Percentiles rank a stretch among this genome's conserved stretches.
These are phyloP conservation scores for Cheilosia variabilis DNA, from an alignment of 2,888 invertebrate genomes.

Conservation along the genomic window DNA sequence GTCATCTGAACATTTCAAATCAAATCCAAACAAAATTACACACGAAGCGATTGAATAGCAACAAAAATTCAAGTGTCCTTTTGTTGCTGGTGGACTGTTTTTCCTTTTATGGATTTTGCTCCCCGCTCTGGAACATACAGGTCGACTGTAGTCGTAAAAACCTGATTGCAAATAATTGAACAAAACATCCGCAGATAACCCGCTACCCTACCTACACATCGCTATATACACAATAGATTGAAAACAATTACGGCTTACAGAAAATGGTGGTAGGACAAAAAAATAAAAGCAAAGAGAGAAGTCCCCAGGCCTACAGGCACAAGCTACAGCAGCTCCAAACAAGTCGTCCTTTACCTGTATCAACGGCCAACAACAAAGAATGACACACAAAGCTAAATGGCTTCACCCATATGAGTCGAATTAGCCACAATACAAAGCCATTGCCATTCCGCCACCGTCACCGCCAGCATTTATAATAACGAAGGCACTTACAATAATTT, in stretches of 20 bases:
- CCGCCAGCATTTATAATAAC: slow-evolving; percentile 42
- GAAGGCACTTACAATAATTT: slow-evolving; percentile 63
- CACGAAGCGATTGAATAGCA: neutral
- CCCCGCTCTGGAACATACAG: neutral
- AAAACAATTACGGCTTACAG: slow-evolving; percentile 42
- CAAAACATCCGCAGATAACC: slow-evolving; percentile 30
- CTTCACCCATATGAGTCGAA: slow-evolving; percentile 55
- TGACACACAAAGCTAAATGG: slow-evolving; percentile 52
- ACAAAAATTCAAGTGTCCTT: neutral
- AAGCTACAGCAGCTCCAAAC: slow-evolving; percentile 15
- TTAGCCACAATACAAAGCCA: slow-evolving; percentile 58
- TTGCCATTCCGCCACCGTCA: slow-evolving; percentile 9
- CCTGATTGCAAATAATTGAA: slow-evolving; percentile 53
- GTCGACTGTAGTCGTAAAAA: slow-evolving; percentile 10
- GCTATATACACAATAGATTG: slow-evolving; percentile 33
- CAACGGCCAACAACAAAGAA: slow-evolving; percentile 22
- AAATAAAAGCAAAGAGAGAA: neutral
- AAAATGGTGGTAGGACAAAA: neutral
- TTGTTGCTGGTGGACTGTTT: neutral
- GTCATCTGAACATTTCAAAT: no score
- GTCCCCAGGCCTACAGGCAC: slow-evolving; percentile 4
- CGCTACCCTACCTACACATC: neutral
- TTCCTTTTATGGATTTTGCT: neutral
- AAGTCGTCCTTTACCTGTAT: slow-evolving; percentile 25
- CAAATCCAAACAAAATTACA: no score